Evolutionary conservation across 2,797 vertebrate species (phyloP).

Genomic region (Pagetopsis macropterus): DNA sequence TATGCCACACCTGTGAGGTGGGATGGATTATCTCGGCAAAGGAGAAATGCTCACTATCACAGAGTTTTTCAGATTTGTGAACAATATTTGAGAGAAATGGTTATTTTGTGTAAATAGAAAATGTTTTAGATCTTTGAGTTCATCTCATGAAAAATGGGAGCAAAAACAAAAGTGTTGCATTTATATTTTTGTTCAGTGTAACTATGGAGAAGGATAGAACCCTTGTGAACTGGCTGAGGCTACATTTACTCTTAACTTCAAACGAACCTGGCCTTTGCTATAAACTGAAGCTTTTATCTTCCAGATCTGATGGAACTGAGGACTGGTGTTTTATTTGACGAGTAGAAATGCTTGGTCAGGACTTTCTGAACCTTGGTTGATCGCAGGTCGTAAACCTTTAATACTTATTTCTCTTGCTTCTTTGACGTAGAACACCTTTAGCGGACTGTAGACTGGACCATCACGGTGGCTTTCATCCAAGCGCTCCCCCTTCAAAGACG

Average conservation of each 20-base stretch:
- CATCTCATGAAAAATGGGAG: too few species aligned
- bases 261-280: background rate
- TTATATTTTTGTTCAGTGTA: too few species aligned
- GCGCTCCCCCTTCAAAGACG: background rate
- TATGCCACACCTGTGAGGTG: too few species aligned
- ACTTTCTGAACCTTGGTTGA: conserved; percentile 9
- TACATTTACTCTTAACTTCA: too few species aligned
- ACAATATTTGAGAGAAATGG: too few species aligned
- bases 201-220: too few species aligned
- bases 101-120: too few species aligned
- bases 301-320: conserved; percentile 3
- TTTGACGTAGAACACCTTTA: background rate
- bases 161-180: too few species aligned
- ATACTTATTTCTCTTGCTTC: background rate
- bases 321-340: conserved; percentile 21
- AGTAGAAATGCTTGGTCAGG: conserved; percentile 16
- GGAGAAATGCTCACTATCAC: too few species aligned
- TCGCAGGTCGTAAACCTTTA: background rate
- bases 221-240: background rate
- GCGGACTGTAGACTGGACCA: conserved; percentile 2
- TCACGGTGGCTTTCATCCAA: conserved; percentile 11
- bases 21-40: too few species aligned
- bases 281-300: background rate
- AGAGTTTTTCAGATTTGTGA: too few species aligned
- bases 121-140: too few species aligned